Percentiles rank a stretch among this genome's conserved stretches.
These are phyloP conservation scores for Phenganax subtilis DNA, from an alignment of 92 coral and sea anemone genomes.

Conservation along the genomic window DNA sequence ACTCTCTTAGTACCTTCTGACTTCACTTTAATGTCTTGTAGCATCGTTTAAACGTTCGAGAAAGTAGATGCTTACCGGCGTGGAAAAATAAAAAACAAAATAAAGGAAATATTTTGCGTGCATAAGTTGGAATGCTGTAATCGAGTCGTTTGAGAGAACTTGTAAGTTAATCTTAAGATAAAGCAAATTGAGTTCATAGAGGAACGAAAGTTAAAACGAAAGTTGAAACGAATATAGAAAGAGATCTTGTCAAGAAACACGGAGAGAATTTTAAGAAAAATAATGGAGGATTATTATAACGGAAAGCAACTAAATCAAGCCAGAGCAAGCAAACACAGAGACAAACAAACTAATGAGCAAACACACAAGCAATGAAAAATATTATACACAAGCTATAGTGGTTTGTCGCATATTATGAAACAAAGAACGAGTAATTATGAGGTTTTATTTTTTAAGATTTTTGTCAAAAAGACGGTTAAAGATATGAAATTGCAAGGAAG, in stretches of 20 bases:
- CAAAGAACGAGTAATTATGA: neutral
- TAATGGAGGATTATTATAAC: constrained; percentile 78
- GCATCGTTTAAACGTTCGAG: too few species aligned
- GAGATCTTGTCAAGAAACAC: constrained; percentile 89
- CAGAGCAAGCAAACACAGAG: too few species aligned
- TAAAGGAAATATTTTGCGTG: too few species aligned
- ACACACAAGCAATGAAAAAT: neutral
- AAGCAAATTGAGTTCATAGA: too few species aligned
- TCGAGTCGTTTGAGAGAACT: too few species aligned
- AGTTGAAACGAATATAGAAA: constrained; percentile 72
- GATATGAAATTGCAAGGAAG: constrained; percentile 72
- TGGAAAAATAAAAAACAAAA: too few species aligned
- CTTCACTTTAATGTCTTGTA: too few species aligned
- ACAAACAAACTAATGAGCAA: too few species aligned
- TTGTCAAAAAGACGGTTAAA: constrained; percentile 77
- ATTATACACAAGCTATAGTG: neutral
- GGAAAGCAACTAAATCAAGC: constrained; percentile 43
- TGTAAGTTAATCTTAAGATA: too few species aligned
- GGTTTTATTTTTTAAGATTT: constrained; percentile 47
- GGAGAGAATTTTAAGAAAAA: constrained; percentile 60
- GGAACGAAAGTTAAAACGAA: constrained; percentile 41
- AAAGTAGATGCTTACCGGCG: too few species aligned
- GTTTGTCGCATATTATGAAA: neutral
- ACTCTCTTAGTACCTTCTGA: too few species aligned
- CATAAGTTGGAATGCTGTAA: too few species aligned